Base-by-base conservation (phyloP, 1,140 invertebrate species). In the Aplysia californica region DNA sequence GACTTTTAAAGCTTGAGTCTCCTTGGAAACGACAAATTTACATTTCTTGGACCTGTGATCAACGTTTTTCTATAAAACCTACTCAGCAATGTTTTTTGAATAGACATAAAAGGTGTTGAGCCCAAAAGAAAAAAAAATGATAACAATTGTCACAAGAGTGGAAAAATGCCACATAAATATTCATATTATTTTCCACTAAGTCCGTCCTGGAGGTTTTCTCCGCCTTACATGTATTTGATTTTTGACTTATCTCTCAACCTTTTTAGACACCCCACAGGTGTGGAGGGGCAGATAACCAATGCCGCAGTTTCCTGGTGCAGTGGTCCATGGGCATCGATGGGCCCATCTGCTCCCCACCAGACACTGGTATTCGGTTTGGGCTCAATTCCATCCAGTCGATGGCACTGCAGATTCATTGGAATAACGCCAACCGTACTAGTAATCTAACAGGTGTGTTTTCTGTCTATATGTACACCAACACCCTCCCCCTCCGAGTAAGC, bases 391-490 rank as follows among this genome's bases (percentile, higher is more conserved):
- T 80, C 29, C 68, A 69, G 20, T 80, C 79, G n/a, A 41, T 86
- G 31, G 65, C 80, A 3, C 68, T 87, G 20, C 86, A 87, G 77
- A 80, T 87, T 35, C 86, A 87, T 59, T 86, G 83, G 83, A 86
- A 86, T 58, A 86, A 87, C 56, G 70, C 75, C 5, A 56, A 56
- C 3, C 26, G 41, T 6, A 26, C 10, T 3, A 1, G 6, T 0
- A 75, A 80, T 29, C 26, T 80, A 38, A 80, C 78, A 78, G 83
- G 83, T 85, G 75, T 71, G 26, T n/a, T n/a, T n/a, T n/a, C n/a
- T n/a, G n/a, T n/a, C n/a, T n/a, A n/a, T n/a, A n/a, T n/a, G n/a
- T n/a, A n/a, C n/a, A n/a, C n/a, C n/a, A n/a, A n/a, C n/a, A n/a
- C n/a, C n/a, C n/a, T n/a, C n/a, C n/a, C n/a, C n/a, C n/a, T n/a